Base-by-base conservation (phyloP, 2,113 vertebrate species). In the Lamprologus lemairii region DNA sequence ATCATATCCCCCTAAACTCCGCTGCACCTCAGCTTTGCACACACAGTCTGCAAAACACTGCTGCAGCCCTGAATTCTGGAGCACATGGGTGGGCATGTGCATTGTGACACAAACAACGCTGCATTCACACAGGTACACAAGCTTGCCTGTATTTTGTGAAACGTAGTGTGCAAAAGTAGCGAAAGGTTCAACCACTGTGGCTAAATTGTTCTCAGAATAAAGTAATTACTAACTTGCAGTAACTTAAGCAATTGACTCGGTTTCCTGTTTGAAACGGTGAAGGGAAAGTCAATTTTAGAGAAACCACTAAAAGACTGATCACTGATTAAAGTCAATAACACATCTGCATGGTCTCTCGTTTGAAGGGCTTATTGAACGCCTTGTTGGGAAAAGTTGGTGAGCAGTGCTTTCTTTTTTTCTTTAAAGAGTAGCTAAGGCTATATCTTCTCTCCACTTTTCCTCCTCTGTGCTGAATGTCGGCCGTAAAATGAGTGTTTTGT, bases 301-400 rank as follows among this genome's bases (percentile, higher is more conserved):
- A 93, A 95, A 90, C 93, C 85, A 88, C 85, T 91, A 91, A 95
- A 93, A 93, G 89, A 91, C 89, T 92, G 90, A 93, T 94, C 89
- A 90, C 88, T 91, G 87, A 90, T 88, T 91, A 83, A 78, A 89
- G 87, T 91, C 92, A 89, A 93, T 93, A 95, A 83, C 79, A 85
- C 86, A 93, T 91, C 84, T 93, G 87, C 90, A 90, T 79, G 86
- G 81, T 60, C 89, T 92, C 89, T 93, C 80, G 83, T 92, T 88
- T 85, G 65, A 89, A 93, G 89, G 80, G 84, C 90, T 93, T 90
- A 94, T 93, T 93, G 91, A 94, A 84, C 31, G 57, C 82, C 88
- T 92, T 89, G 87, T 90, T 91, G 87, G 75, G 60, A 79, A 85
- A 93, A 92, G 90, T 91, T 95, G 94, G 87, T 81, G 92, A 92